Evolutionary conservation across 2,797 vertebrate species (phyloP).

Genomic region (Morus bassanus): DNA sequence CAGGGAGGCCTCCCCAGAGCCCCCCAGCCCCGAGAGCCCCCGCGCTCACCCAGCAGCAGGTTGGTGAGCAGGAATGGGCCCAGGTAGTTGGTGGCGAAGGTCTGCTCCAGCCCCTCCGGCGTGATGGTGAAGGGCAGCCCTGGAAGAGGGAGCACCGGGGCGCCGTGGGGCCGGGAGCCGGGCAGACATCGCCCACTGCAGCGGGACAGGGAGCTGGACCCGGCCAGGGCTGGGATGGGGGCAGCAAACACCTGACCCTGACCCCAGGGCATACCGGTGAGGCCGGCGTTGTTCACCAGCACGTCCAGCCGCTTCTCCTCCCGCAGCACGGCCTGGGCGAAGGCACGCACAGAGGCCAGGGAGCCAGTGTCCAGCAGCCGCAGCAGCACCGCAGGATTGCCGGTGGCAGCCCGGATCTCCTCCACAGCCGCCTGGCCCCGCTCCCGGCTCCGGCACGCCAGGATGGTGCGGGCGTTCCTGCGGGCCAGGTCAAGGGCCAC

Average conservation of each 20-base stretch:
- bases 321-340: constrained; percentile 70
- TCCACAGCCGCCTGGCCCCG: constrained; percentile 69
- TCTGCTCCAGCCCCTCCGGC: constrained; percentile 78
- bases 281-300: constrained; percentile 85
- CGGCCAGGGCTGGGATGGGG: rapidly evolving
- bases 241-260: rapidly evolving
- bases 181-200: neutral
- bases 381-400: constrained; percentile 76
- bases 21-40: neutral
- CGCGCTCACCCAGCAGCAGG: constrained; percentile 80
- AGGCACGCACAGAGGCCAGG: constrained; percentile 81
- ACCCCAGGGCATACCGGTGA: constrained; percentile 63
- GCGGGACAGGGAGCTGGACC: rapidly evolving
- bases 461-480: constrained; percentile 83
- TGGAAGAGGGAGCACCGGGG: neutral
- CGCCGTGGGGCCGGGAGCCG: neutral
- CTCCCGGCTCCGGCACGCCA: constrained; percentile 80
- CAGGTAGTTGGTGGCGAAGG: constrained; percentile 85
- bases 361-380: constrained; percentile 81
- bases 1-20: rapidly evolving
- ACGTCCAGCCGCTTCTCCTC: constrained; percentile 83
- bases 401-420: constrained; percentile 77
- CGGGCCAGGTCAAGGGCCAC: constrained; percentile 84
- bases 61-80: constrained; percentile 89
- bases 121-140: constrained; percentile 80